Conservation (phyloP, 2,888 invertebrate species). For the Rhamnusium bicolor region DNA sequence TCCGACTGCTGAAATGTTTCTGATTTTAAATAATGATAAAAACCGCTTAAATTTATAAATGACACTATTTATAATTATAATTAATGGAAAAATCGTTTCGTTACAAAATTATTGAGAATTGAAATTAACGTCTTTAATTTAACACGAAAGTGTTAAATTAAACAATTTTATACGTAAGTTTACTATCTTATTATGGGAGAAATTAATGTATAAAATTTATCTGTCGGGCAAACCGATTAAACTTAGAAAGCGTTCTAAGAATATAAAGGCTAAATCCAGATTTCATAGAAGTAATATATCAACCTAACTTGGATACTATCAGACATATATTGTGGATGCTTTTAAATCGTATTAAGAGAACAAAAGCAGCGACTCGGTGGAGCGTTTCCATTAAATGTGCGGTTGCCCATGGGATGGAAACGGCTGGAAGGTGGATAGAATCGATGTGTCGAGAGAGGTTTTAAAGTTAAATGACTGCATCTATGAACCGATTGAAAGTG, state of each 20-base stretch:
- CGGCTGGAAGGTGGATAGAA: constrained; percentile 35
- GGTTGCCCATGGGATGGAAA: constrained; percentile 44
- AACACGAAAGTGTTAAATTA: background rate
- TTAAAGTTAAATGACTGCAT: constrained; percentile 44
- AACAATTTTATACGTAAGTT: background rate
- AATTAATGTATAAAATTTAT: background rate
- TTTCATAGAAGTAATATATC: constrained; percentile 53
- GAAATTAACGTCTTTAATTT: too few species aligned
- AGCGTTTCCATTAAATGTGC: constrained; percentile 53
- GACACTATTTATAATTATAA: too few species aligned
- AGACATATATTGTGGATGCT: constrained; percentile 52
- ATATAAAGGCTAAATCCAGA: constrained; percentile 48
- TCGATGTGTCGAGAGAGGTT: constrained; percentile 13
- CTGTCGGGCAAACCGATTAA: constrained; percentile 14
- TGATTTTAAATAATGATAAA: too few species aligned
- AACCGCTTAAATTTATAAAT: background rate
- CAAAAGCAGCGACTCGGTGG: constrained; percentile 49
- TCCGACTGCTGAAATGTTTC: too few species aligned
- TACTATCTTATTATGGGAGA: background rate
- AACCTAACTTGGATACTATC: constrained; percentile 47
- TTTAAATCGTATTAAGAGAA: constrained; percentile 56
- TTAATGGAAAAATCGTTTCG: too few species aligned
- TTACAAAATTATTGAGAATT: too few species aligned
- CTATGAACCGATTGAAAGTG: constrained; percentile 18
- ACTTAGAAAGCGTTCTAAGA: constrained; percentile 23